Evolutionary conservation across 1,140 invertebrate genomes (phyloP).

Genomic region (Phocides pigmalion): DNA sequence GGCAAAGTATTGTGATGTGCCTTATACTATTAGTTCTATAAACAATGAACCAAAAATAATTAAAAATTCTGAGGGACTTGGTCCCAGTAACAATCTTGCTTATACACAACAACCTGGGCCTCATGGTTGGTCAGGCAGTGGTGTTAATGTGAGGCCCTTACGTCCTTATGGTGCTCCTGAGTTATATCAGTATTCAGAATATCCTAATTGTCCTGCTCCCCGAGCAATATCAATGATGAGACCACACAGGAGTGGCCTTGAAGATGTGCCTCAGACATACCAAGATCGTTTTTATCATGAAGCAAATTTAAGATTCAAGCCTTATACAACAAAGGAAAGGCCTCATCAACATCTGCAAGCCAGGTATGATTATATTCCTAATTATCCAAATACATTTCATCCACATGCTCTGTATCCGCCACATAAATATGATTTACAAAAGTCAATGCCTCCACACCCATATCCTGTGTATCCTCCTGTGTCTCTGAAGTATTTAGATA

Average conservation of each 20-base stretch:
- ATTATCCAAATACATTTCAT: conserved; percentile 67
- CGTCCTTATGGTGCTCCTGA: conserved; percentile 65
- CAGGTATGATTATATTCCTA: conserved; percentile 78
- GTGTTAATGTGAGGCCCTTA: conserved; percentile 55
- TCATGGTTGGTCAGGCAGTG: conserved; percentile 57
- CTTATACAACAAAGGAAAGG: conserved; percentile 72
- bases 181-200: conserved; percentile 69
- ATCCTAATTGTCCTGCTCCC: conserved; percentile 57
- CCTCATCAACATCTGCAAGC: conserved; percentile 50
- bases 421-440: conserved; percentile 71
- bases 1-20: conserved; percentile 78
- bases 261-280: conserved; percentile 60
- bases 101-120: conserved; percentile 49
- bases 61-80: conserved; percentile 60
- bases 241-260: conserved; percentile 52
- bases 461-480: conserved; percentile 67
- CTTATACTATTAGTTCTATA: conserved; percentile 69
- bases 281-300: conserved; percentile 65
- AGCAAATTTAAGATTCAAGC: conserved; percentile 70
- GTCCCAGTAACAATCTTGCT: conserved; percentile 57
- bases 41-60: conserved; percentile 68
- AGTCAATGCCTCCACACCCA: conserved; percentile 59
- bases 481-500: conserved; percentile 72
- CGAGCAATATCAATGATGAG: conserved; percentile 56
- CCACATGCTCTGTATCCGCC: conserved; percentile 54